Conservation (phyloP, 2,113 vertebrate species). For the Hippolais icterina region DNA sequence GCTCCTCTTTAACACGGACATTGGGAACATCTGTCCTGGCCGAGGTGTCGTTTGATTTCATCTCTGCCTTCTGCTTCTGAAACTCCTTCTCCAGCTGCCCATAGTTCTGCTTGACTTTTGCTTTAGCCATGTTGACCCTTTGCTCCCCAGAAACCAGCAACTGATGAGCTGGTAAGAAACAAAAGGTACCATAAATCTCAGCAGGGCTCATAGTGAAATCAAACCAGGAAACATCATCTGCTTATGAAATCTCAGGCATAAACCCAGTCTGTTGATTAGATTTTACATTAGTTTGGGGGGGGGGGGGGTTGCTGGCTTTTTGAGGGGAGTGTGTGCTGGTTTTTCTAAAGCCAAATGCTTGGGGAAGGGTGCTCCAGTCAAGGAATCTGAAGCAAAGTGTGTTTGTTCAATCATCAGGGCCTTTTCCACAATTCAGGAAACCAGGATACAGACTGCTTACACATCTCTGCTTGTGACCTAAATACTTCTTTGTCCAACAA, state of each 20-base stretch:
- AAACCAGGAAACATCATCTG: background rate
- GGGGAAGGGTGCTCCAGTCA: background rate
- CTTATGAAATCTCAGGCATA: background rate
- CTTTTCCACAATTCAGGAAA: background rate
- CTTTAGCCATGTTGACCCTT: conserved; percentile 82
- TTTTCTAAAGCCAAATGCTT: background rate
- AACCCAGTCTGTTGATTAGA: background rate
- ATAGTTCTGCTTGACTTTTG: conserved; percentile 81
- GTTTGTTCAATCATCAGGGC: background rate
- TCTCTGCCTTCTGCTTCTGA: conserved; percentile 74
- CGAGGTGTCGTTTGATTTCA: background rate
- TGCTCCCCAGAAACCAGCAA: conserved; percentile 86
- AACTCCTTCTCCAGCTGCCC: conserved; percentile 81
- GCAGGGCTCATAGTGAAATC: background rate
- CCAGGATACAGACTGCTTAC: background rate
- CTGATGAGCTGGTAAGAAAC: conserved; percentile 55
- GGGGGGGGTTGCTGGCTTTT: fast-evolving
- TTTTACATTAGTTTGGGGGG: background rate
- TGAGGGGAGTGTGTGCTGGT: background rate
- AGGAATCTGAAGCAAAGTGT: background rate
- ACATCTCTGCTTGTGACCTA: background rate
- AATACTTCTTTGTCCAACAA: background rate
- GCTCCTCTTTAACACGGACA: conserved; percentile 81
- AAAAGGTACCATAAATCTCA: background rate
- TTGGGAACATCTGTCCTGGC: conserved; percentile 11